phyloP scores from a whole-genome alignment of 2,113 vertebrate genomes.

The Chionodraco myersi region DNA sequence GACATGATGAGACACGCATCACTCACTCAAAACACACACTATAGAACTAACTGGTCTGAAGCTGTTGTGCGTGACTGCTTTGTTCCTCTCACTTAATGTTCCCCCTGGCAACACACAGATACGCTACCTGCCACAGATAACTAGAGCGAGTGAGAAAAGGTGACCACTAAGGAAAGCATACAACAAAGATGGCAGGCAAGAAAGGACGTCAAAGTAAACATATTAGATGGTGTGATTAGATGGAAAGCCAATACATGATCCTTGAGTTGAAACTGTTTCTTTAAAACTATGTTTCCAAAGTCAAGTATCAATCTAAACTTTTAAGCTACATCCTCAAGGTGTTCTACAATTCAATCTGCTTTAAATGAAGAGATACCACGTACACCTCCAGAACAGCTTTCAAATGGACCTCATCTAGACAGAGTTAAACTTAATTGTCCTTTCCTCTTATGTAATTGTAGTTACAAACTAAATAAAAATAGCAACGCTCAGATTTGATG shows the following conservation, averaged over 20 bases:
- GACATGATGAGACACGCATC: constrained; percentile 2
- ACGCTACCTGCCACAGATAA: background rate
- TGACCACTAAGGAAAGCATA: background rate
- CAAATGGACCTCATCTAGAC: background rate
- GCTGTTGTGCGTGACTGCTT: background rate
- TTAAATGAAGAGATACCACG: background rate
- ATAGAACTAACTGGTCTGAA: background rate
- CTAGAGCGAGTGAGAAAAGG: background rate
- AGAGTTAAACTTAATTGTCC: background rate
- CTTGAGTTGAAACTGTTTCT: background rate
- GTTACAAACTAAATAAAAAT: background rate
- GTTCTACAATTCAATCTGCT: background rate
- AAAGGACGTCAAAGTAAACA: background rate
- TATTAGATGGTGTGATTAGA: too few species aligned
- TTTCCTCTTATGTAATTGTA: background rate
- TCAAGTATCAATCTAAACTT: background rate
- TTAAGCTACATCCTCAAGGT: background rate
- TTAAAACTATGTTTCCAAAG: background rate
- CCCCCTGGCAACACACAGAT: background rate
- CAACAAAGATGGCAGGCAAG: background rate
- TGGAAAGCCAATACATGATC: background rate
- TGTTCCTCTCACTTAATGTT: background rate
- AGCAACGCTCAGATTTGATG: constrained; percentile 3
- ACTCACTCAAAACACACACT: background rate
- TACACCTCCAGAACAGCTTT: background rate